phyloP scores from a whole-genome alignment of 2,888 invertebrate genomes.

The Mycalesis mineus region DNA sequence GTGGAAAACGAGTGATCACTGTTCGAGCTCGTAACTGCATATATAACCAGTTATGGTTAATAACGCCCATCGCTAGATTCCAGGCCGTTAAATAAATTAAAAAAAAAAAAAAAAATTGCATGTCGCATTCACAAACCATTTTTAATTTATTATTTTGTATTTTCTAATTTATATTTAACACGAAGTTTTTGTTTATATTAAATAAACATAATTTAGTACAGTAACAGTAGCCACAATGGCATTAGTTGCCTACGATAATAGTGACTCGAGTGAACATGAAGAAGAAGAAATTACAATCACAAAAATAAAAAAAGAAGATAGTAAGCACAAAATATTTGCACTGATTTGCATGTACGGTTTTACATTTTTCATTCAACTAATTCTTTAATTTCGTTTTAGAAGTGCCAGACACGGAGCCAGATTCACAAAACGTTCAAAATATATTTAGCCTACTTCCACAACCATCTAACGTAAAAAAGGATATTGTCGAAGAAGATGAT shows the following conservation, averaged over 20 bases:
- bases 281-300: constrained; percentile 44
- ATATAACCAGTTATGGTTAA: too few relatives aligned
- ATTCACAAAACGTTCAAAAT: constrained; percentile 29
- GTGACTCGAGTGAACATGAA: constrained; percentile 67
- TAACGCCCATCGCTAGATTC: too few relatives aligned
- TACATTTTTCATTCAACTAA: not conserved
- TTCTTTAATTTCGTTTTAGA: constrained; percentile 3
- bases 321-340: constrained; percentile 26
- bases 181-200: too few relatives aligned
- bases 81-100: too few relatives aligned
- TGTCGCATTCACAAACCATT: too few relatives aligned
- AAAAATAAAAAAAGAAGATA: constrained; percentile 39
- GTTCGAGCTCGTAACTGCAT: too few relatives aligned
- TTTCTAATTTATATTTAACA: too few relatives aligned
- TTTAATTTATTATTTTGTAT: too few relatives aligned
- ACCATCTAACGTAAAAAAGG: constrained; percentile 56
- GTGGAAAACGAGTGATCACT: too few relatives aligned
- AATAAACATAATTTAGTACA: too few relatives aligned
- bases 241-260: constrained; percentile 80
- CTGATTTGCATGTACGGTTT: not conserved
- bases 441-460: constrained; percentile 70
- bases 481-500: constrained; percentile 78
- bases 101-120: too few relatives aligned
- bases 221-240: constrained; percentile 66
- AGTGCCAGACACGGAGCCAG: constrained; percentile 1